Evolutionary conservation across 64 coral and sea anemone species (phyloP), one percentile per base, ranked within the genome.

Genomic region (Dendrophyllia cribrosa): DNA sequence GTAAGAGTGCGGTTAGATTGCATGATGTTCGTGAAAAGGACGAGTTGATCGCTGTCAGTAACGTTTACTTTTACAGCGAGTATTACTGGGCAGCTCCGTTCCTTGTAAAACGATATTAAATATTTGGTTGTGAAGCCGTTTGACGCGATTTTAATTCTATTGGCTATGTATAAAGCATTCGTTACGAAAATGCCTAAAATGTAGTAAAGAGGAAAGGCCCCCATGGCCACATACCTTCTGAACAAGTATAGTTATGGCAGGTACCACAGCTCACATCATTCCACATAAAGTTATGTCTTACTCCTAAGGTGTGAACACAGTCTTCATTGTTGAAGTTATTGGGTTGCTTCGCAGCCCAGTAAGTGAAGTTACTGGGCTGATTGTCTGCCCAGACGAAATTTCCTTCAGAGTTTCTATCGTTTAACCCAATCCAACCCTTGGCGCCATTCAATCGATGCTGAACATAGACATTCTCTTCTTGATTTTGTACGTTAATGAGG

Each of bases 221-320:
- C 11, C 53, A 56, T 56, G 53, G 10, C 5, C 61, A 76, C 48
- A 45, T 73, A 93, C 93, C 93, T 81, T 68, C 64, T 13, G 80
- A 34, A 66, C 93, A 95, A 65, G 93, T 95, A 47, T 91, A 95
- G 25, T 89, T 87, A 58, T 87, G 88, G 9, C 93, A 95, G 12
- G 58, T 89, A 22, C 8, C 43, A 71, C 93, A 95, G 20, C 23
- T 84, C 53, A 58, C 88, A 34, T 85, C 66, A 44, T 86, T 69
- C 93, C 93, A 95, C 53, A 21, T 63, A 59, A 77, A 95, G 7
- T 15, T 59, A 49, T 79, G 80, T 9, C 6, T 0, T 9, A 86
- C 60, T 19, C 93, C 93, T 14, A 95, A 60, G 13, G 88, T 90
- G 9, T 79, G 59, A 23, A 90, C 88, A 46, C 93, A 95, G 17